Evolutionary conservation across 2,113 vertebrate species (phyloP).

Genomic region (Rattus norvegicus): GRCr8 NC_086019.1:4496001-4496500

Average conservation of each 20-base stretch:
- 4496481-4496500: conserved; percentile 75
- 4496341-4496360: not conserved
- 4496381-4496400: not conserved
- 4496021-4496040: not conserved
- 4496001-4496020: not conserved
- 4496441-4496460: conserved; percentile 12
- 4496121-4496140: not conserved
- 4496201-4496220: not conserved
- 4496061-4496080: not conserved
- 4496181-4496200: fast-evolving
- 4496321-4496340: not conserved
- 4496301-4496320: not conserved
- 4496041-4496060: not conserved
- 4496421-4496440: not conserved
- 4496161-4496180: not conserved
- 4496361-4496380: not conserved
- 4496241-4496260: not conserved
- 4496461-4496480: conserved; percentile 69
- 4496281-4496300: not conserved
- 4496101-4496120: not conserved
- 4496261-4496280: not conserved
- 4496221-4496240: not conserved
- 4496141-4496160: not conserved
- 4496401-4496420: not conserved
- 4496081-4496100: not conserved